These are phyloP conservation scores for Ateles fusciceps DNA, from an alignment of 2,797 vertebrate species.

Conservation along the genomic window DNA sequence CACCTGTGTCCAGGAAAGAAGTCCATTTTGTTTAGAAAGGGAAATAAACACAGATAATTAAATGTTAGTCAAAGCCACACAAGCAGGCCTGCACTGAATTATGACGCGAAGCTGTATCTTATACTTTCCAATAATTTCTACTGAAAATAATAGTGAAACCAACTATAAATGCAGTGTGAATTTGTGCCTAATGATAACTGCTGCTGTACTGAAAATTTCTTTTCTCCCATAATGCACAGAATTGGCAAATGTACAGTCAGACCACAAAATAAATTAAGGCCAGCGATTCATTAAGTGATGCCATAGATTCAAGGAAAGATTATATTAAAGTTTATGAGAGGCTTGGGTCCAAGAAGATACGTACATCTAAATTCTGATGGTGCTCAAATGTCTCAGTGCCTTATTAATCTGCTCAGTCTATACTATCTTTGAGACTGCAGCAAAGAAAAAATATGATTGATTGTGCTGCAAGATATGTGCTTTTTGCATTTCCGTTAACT, in stretches of 20 bases:
- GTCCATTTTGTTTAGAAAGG: background rate
- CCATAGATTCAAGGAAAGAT: slow-evolving; percentile 38
- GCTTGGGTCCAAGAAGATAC: background rate
- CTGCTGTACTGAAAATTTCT: slow-evolving; percentile 35
- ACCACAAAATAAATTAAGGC: slow-evolving; percentile 35
- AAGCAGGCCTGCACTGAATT: background rate
- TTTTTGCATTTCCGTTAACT: slow-evolving; percentile 74
- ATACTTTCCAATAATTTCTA: background rate
- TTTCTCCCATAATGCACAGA: background rate
- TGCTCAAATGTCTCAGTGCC: slow-evolving; percentile 48
- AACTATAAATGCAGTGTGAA: background rate
- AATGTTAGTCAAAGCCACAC: background rate
- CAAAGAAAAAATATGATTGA: slow-evolving; percentile 64
- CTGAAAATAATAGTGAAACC: background rate
- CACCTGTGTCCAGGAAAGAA: background rate
- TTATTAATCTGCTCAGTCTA: slow-evolving; percentile 69
- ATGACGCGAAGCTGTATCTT: background rate
- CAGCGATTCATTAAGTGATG: slow-evolving; percentile 32
- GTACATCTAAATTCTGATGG: slow-evolving; percentile 30
- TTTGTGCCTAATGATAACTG: background rate
- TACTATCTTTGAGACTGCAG: slow-evolving; percentile 64
- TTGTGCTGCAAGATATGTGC: slow-evolving; percentile 59
- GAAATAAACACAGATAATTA: background rate
- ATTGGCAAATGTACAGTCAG: slow-evolving; percentile 28
- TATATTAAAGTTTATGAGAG: slow-evolving; percentile 37